A percentile compares a stretch with the other conserved stretches of the same genome.
These are phyloP conservation scores for Melanerpes aurifrons DNA, from an alignment of 2,113 vertebrate genomes.

Conservation along the genomic window DNA sequence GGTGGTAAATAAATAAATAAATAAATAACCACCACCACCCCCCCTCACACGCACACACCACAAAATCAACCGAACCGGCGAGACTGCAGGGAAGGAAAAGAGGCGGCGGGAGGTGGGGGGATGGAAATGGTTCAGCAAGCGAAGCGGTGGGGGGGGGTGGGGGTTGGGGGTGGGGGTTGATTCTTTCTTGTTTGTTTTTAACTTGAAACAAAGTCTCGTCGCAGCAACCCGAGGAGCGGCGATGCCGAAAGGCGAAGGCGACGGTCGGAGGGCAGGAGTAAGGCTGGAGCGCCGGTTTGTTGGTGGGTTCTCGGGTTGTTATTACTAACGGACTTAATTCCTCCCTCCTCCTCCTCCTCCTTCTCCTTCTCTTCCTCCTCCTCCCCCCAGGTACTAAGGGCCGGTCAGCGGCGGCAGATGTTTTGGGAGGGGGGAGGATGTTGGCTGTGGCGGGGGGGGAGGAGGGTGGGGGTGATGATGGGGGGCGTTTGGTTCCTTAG, in stretches of 20 bases:
- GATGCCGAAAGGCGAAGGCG: slow-evolving; percentile 58
- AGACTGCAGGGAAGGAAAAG: slow-evolving; percentile 1
- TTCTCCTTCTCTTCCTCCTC: background rate
- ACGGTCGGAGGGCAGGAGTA: slow-evolving; percentile 48
- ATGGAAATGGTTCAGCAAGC: slow-evolving; percentile 53
- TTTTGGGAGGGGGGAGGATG: no score
- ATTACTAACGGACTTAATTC: slow-evolving; percentile 43
- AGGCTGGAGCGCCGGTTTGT: slow-evolving; percentile 63
- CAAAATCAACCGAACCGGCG: background rate
- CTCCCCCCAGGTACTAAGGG: slow-evolving; percentile 65
- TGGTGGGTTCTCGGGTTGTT: slow-evolving; percentile 58
- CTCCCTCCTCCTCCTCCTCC: background rate
- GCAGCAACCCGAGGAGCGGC: slow-evolving; percentile 58
- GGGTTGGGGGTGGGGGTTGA: no score
- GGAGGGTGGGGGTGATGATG: background rate
- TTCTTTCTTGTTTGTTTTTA: background rate
- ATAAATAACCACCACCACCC: background rate
- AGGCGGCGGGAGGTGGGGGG: no score
- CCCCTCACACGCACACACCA: background rate
- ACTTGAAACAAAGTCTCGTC: background rate
- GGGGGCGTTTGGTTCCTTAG: slow-evolving; percentile 63
- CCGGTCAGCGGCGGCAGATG: slow-evolving; percentile 55
- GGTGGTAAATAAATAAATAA: background rate
- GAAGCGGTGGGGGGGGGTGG: background rate
- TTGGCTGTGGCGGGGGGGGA: background rate